phyloP scores from a whole-genome alignment of 2,888 invertebrate genomes.

The Didymodactylos carnosus region DNA sequence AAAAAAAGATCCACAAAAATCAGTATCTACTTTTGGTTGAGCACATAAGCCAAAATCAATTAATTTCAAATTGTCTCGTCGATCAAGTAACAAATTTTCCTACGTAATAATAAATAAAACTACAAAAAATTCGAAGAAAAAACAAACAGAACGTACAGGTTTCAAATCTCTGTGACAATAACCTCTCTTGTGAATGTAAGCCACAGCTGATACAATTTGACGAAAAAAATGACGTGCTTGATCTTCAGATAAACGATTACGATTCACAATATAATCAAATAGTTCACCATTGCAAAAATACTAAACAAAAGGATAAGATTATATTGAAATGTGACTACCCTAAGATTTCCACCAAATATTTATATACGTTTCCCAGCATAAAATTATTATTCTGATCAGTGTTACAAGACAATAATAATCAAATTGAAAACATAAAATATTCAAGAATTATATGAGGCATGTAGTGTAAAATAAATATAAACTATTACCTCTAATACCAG shows the following conservation, averaged over 20 bases:
- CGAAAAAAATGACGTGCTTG: slow-evolving; percentile 56
- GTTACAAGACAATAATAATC: neutral
- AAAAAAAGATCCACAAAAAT: too few relatives aligned
- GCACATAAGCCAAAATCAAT: slow-evolving; percentile 68
- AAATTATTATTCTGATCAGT: neutral
- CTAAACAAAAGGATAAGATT: slow-evolving; percentile 29
- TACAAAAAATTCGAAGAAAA: neutral
- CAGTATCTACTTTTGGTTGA: slow-evolving; percentile 40
- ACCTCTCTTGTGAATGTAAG: slow-evolving; percentile 52
- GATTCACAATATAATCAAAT: slow-evolving; percentile 62
- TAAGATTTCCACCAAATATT: too few relatives aligned
- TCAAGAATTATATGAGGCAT: neutral
- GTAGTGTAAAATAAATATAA: neutral
- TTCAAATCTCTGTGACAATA: slow-evolving; percentile 62
- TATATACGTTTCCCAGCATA: neutral
- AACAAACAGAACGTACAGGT: slow-evolving; percentile 37
- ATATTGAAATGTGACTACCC: neutral
- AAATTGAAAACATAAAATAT: neutral
- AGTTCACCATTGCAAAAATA: slow-evolving; percentile 63
- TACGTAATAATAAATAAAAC: slow-evolving; percentile 35
- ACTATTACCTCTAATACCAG: slow-evolving; percentile 52
- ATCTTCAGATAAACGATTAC: slow-evolving; percentile 48
- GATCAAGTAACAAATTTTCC: slow-evolving; percentile 53
- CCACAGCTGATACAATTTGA: slow-evolving; percentile 56
- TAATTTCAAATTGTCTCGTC: slow-evolving; percentile 51